phyloP scores from a whole-genome alignment of 2,113 vertebrate species.

The Antennarius striatus region DNA sequence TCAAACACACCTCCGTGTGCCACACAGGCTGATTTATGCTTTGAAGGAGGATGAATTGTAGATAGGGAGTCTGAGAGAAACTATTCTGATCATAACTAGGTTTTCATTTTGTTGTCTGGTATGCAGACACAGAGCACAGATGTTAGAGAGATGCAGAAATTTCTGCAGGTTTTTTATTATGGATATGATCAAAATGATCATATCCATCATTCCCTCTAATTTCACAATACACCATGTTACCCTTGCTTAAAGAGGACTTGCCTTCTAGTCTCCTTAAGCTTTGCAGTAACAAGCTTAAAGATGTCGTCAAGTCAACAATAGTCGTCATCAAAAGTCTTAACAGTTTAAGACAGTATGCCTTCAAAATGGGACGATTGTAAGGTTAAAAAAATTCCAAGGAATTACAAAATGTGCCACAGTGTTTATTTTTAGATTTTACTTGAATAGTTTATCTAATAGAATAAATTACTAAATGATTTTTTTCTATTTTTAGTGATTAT shows the following conservation, averaged over 20 bases:
- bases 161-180: too few species aligned
- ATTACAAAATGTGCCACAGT: too few species aligned
- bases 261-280: not conserved
- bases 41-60: not conserved
- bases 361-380: too few species aligned
- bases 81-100: not conserved
- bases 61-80: not conserved
- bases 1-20: constrained; percentile 36
- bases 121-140: not conserved
- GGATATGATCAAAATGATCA: too few species aligned
- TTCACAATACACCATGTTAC: not conserved
- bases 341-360: too few species aligned
- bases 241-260: constrained; percentile 15
- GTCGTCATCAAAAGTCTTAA: not conserved
- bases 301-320: constrained; percentile 14
- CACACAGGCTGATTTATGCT: not conserved
- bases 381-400: too few species aligned
- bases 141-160: too few species aligned
- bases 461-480: too few species aligned
- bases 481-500: too few species aligned
- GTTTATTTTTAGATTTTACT: too few species aligned
- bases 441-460: too few species aligned
- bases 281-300: constrained; percentile 35
- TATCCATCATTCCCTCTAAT: not conserved
- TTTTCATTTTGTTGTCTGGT: not conserved